A percentile compares a stretch with the other conserved stretches of the same genome.
These are phyloP conservation scores for rabbit (Oryctolagus cuniculus) DNA, from an alignment of 2,113 vertebrate species.

Conservation along the genomic window DNA sequence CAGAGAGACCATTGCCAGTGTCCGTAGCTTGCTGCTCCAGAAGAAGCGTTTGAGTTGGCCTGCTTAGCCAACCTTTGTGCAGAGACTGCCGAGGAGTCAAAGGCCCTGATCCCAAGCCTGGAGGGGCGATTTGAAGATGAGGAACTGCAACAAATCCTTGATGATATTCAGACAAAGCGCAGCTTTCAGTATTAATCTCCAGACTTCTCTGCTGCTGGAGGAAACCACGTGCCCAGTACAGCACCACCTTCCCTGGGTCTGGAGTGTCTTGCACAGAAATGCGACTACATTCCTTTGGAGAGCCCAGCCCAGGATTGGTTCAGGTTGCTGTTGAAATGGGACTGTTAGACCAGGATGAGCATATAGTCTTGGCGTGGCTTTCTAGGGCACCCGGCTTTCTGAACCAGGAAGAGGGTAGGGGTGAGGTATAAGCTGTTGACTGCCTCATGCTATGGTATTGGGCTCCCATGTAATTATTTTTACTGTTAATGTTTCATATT, in stretches of 20 bases:
- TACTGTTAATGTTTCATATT: conserved; percentile 49
- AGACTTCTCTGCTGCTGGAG: accelerated
- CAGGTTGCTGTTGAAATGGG: neutral
- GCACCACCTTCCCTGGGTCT: neutral
- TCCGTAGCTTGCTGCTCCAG: conserved; percentile 88
- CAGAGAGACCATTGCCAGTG: conserved; percentile 97
- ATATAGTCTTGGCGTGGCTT: neutral
- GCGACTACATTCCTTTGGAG: neutral
- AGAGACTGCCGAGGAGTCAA: too few species aligned
- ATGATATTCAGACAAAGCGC: conserved; percentile 98
- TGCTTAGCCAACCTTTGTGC: too few species aligned
- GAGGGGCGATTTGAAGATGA: conserved; percentile 98
- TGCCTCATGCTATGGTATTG: neutral
- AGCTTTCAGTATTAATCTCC: conserved; percentile 95
- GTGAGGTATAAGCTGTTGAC: neutral
- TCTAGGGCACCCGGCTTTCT: neutral
- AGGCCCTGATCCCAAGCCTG: conserved; percentile 86
- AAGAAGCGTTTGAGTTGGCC: too few species aligned
- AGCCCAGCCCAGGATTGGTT: neutral
- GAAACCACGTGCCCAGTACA: accelerated
- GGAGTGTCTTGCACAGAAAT: neutral
- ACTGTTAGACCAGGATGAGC: neutral
- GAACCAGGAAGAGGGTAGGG: neutral
- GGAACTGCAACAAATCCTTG: conserved; percentile 98
- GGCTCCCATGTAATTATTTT: conserved; percentile 11